These are phyloP conservation scores for Lasiurus cinereus DNA, from an alignment of 2,113 vertebrate genomes.

Conservation along the genomic window DNA sequence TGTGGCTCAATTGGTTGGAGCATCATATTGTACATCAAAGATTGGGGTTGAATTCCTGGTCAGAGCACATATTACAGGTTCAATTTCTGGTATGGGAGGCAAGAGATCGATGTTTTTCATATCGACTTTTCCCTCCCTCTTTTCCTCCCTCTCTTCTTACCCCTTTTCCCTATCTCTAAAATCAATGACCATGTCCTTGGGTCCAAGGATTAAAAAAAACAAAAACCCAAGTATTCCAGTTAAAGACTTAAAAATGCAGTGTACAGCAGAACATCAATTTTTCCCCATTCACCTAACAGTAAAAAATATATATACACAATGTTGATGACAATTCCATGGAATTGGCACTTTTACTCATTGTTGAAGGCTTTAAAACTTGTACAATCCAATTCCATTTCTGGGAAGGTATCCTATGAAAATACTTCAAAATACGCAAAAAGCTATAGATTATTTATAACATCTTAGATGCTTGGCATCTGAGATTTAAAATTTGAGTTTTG, in stretches of 20 bases:
- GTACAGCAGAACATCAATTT: constrained; percentile 21
- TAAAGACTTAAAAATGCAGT: constrained; percentile 12
- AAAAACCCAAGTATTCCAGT: not conserved
- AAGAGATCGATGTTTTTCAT: no score
- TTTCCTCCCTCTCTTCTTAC: no score
- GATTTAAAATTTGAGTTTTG: constrained; percentile 60
- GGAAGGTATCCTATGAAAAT: constrained; percentile 67
- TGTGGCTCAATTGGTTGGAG: no score
- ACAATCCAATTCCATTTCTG: constrained; percentile 61
- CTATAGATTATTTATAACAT: constrained; percentile 71
- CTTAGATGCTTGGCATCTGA: constrained; percentile 48
- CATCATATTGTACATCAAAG: no score
- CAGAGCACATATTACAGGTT: no score
- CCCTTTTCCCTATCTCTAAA: no score
- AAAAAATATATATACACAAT: not conserved
- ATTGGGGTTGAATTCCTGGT: no score
- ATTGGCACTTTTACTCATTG: constrained; percentile 32
- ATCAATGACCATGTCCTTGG: no score
- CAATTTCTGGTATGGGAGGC: no score
- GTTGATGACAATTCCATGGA: constrained; percentile 47
- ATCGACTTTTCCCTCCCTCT: no score
- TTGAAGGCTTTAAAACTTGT: constrained; percentile 45
- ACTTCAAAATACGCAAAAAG: constrained; percentile 69
- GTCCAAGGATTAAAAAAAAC: no score
- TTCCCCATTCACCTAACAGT: not conserved